phyloP scores from a whole-genome alignment of 2,888 invertebrate genomes.

The Dione juno region DNA sequence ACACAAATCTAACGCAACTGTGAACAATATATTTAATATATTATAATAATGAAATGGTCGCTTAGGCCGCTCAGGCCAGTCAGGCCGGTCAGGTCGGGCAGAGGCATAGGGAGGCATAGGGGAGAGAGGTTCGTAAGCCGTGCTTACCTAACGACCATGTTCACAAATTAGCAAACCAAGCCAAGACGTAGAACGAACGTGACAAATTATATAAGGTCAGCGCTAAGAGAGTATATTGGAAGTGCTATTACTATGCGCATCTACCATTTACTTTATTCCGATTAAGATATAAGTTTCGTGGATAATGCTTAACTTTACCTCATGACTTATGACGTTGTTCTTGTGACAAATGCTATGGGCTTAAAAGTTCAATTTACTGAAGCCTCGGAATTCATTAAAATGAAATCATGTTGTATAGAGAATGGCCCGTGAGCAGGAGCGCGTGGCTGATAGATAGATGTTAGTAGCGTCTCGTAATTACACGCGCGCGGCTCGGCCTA shows the following conservation, averaged over 20 bases:
- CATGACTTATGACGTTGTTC: background rate
- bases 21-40: too few species aligned
- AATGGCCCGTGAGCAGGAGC: background rate
- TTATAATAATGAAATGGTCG: background rate
- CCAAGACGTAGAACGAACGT: background rate
- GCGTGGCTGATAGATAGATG: background rate
- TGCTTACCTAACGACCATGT: conserved; percentile 2
- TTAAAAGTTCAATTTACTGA: too few species aligned
- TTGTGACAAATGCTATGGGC: too few species aligned
- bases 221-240: too few species aligned
- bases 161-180: background rate
- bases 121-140: too few species aligned
- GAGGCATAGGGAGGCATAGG: too few species aligned
- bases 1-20: too few species aligned
- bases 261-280: background rate
- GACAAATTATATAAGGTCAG: conserved; percentile 4
- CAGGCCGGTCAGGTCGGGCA: too few species aligned
- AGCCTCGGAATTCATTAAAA: background rate
- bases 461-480: conserved; percentile 45
- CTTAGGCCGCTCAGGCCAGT: too few species aligned
- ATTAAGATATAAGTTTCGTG: background rate
- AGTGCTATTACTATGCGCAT: background rate
- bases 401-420: background rate
- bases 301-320: too few species aligned
- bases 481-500: conserved; percentile 39